Base-by-base conservation (phyloP, 2,888 invertebrate genomes). In the Pyralis farinalis region DNA sequence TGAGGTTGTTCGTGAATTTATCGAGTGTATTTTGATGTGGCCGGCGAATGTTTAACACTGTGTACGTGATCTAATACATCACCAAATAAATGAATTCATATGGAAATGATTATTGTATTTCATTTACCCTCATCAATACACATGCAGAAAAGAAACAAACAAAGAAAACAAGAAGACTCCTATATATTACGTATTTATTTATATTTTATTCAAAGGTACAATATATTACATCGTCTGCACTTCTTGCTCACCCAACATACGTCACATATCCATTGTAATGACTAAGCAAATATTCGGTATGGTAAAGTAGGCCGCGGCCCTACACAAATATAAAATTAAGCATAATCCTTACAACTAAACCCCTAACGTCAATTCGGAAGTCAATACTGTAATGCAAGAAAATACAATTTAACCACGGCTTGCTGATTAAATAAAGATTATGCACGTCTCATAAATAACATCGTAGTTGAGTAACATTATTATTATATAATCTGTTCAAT, bases 131-230 rank as follows among this genome's bases (percentile, higher is more conserved):
- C 16, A 7, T 16, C 28, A 10, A 5, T 30, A 4, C 8, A 4
- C 16, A 2, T 16, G 16, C 16, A 3, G 3, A n/a, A n/a, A n/a
- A n/a, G n/a, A n/a, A n/a, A n/a, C 16, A 4, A 16, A 16, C 16
- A 3, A 16, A 16, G 9, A 35, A 78, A 79, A 80, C 70, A 50
- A 64, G 36, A 30, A 33, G 40, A 29, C 7, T 63, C 80, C 80
- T 85, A 88, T 88, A 86, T 87, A 87, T 86, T 86, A 87, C 81
- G 84, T 87, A 85, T 87, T 86, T 86, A 85, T 87, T 86, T 84
- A 86, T 87, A 86, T 77, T 77, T 64, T 72, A 79, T 80, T 85
- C 75, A 85, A 87, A 87, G 87, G 83, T 87, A 87, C 87, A 88
- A 87, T 87, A 87, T 87, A 85, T 86, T 87, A 87, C 87, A 87